phyloP scores from a whole-genome alignment of 2,113 vertebrate genomes.

The Phaetusa simplex region DNA sequence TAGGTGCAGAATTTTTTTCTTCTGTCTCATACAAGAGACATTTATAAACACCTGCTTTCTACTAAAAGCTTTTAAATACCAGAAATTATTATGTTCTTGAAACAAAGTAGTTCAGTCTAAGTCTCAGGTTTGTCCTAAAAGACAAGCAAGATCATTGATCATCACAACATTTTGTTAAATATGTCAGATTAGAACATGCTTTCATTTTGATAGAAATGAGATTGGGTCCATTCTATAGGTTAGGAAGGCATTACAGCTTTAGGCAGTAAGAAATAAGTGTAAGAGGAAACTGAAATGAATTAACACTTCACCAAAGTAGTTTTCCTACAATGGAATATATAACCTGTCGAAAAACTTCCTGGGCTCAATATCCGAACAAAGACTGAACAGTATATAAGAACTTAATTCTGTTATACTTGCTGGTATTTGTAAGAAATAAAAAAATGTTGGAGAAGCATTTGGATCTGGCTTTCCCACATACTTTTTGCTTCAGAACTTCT shows the following conservation, averaged over 20 bases:
- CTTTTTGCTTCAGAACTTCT: not conserved
- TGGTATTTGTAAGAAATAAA: not conserved
- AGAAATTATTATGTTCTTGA: not conserved
- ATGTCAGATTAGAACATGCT: not conserved
- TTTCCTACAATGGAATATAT: not conserved
- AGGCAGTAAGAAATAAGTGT: not conserved
- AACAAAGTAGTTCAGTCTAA: not conserved
- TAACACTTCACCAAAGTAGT: not conserved
- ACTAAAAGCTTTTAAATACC: not conserved
- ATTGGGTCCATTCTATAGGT: fast-evolving
- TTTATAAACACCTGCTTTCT: not conserved
- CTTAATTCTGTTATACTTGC: not conserved
- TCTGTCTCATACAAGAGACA: not conserved
- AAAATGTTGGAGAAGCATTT: not conserved
- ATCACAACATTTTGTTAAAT: not conserved
- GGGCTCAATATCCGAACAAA: not conserved
- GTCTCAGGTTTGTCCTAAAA: not conserved
- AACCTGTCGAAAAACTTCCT: not conserved
- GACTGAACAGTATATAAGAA: not conserved
- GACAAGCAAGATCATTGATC: not conserved
- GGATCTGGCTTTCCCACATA: not conserved
- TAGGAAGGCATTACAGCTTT: not conserved
- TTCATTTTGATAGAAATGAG: not conserved
- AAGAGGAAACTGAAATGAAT: not conserved
- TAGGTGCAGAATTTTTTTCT: fast-evolving